Conservation (phyloP, 2,797 vertebrate genomes). For the Sylvia borin region DNA sequence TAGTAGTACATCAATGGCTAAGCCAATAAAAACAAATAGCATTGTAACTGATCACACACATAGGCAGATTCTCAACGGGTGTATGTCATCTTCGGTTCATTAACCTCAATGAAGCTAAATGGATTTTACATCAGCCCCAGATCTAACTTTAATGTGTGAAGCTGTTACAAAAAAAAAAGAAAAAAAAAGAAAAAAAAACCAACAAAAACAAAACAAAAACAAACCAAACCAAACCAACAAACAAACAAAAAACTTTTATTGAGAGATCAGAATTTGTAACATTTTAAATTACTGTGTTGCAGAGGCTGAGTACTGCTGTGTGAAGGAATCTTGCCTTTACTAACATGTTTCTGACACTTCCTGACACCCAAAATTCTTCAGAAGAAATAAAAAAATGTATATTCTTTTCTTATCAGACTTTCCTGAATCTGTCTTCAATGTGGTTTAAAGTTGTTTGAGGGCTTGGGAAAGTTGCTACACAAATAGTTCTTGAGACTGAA, state of each 20-base stretch:
- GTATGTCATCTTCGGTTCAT: slow-evolving; percentile 18
- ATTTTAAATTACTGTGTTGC: neutral
- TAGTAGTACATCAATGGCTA: slow-evolving; percentile 33
- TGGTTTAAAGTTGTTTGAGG: neutral
- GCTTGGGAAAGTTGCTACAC: neutral
- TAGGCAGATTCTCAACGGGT: slow-evolving; percentile 8
- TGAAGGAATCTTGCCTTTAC: neutral
- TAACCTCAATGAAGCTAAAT: slow-evolving; percentile 46
- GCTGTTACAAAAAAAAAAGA: neutral
- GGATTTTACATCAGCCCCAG: slow-evolving; percentile 39
- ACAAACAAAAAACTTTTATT: neutral
- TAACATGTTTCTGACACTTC: neutral
- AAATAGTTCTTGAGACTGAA: neutral
- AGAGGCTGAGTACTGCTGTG: neutral
- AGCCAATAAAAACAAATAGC: slow-evolving; percentile 56
- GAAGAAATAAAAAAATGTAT: neutral
- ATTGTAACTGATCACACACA: slow-evolving; percentile 30
- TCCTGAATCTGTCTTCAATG: neutral
- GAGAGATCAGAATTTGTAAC: neutral
- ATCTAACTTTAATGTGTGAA: slow-evolving; percentile 7
- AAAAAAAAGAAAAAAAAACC: neutral
- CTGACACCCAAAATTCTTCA: neutral
- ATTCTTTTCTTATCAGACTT: neutral
- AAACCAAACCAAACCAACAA: neutral
- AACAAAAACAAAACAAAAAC: too few species aligned